phyloP scores from a whole-genome alignment of 2,888 invertebrate genomes.

The Punctoribates punctum region DNA sequence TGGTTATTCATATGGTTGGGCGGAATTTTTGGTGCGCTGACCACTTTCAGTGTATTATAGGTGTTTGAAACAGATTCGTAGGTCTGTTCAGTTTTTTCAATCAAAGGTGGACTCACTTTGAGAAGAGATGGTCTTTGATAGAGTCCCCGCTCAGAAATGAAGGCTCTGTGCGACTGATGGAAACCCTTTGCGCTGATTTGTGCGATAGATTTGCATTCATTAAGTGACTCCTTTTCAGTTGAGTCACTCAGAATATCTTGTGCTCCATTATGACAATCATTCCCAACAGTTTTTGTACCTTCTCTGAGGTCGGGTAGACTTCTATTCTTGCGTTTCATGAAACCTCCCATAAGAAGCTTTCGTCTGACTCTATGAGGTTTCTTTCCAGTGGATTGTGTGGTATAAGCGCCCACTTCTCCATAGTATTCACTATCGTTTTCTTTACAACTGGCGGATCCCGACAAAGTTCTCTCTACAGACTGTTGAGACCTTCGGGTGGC shows the following conservation, averaged over 20 bases:
- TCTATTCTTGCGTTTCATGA: slow-evolving; percentile 79
- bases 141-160: slow-evolving; percentile 46
- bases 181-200: slow-evolving; percentile 45
- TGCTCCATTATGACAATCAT: slow-evolving; percentile 38
- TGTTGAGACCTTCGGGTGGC: slow-evolving; percentile 36
- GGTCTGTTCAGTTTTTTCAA: slow-evolving; percentile 22
- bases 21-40: background rate
- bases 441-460: slow-evolving; percentile 41
- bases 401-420: slow-evolving; percentile 32
- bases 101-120: slow-evolving; percentile 47
- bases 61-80: background rate
- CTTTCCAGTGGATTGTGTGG: slow-evolving; percentile 56
- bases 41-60: background rate
- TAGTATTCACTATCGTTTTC: slow-evolving; percentile 43
- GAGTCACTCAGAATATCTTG: slow-evolving; percentile 37
- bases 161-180: slow-evolving; percentile 47
- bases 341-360: slow-evolving; percentile 80
- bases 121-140: slow-evolving; percentile 46
- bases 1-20: background rate
- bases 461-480: background rate
- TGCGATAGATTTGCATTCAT: slow-evolving; percentile 38
- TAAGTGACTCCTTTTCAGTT: slow-evolving; percentile 41
- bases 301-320: slow-evolving; percentile 89
- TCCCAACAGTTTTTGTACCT: slow-evolving; percentile 56
- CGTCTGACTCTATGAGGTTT: slow-evolving; percentile 85